Conservation (phyloP, 1,140 invertebrate species). For the Lasaia peninsularis region DNA sequence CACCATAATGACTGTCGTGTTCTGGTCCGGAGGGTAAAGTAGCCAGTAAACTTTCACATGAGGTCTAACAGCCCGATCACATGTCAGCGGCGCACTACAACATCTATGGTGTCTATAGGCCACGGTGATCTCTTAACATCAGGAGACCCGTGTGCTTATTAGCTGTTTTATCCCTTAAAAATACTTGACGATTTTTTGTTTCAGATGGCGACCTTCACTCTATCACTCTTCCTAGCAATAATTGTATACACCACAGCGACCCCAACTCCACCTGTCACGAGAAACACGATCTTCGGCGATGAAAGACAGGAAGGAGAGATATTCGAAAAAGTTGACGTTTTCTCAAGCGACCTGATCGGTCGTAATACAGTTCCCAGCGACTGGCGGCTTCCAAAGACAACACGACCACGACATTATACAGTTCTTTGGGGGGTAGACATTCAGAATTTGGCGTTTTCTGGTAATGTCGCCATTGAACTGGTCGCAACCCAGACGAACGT, state of each 20-base stretch:
- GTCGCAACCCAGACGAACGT: conserved; percentile 45
- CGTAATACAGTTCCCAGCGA: conserved; percentile 16
- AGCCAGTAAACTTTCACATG: too few relatives aligned
- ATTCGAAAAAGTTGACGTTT: conserved; percentile 43
- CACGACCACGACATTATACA: conserved; percentile 80
- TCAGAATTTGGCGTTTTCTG: conserved; percentile 70
- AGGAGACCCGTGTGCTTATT: too few relatives aligned
- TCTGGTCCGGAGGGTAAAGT: too few relatives aligned
- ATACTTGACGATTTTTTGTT: conserved; percentile 19
- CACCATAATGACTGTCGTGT: too few relatives aligned
- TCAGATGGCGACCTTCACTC: conserved; percentile 57
- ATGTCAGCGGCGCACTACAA: too few relatives aligned
- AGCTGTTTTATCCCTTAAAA: too few relatives aligned
- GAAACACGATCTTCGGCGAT: conserved; percentile 55
- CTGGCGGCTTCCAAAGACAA: conserved; percentile 79
- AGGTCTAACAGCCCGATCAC: too few relatives aligned
- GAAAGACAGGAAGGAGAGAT: conserved; percentile 47
- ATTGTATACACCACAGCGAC: conserved; percentile 30
- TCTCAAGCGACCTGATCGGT: not conserved
- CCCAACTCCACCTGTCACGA: conserved; percentile 27
- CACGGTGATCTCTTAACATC: too few relatives aligned
- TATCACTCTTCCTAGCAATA: conserved; percentile 35
- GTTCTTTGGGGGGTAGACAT: conserved; percentile 44
- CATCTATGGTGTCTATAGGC: too few relatives aligned
- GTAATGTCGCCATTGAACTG: conserved; percentile 77